Conservation (phyloP, 2,888 invertebrate species). For the Drosophila paramelanica region DNA sequence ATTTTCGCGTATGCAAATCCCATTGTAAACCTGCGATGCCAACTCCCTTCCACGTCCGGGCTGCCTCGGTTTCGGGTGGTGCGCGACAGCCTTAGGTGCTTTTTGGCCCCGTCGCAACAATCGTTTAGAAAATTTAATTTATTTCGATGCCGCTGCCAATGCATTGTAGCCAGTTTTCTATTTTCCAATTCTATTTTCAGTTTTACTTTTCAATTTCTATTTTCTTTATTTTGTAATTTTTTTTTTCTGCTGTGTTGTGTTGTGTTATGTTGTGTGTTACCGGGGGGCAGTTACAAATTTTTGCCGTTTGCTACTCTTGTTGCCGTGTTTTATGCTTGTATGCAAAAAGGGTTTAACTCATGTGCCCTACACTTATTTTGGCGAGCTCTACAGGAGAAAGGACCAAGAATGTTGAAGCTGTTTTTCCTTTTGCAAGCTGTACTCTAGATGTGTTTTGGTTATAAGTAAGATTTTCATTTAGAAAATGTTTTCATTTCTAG, state of each 20-base stretch:
- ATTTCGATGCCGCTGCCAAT: slow-evolving; percentile 62
- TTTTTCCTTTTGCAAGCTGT: slow-evolving; percentile 41
- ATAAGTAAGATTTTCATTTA: no score
- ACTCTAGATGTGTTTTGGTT: slow-evolving; percentile 5
- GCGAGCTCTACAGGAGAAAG: slow-evolving; percentile 10
- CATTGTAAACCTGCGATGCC: slow-evolving; percentile 70
- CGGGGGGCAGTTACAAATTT: slow-evolving; percentile 69
- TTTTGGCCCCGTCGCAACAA: slow-evolving; percentile 60
- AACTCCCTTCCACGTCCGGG: neutral
- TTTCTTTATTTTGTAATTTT: slow-evolving; percentile 43
- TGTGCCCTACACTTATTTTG: slow-evolving; percentile 35
- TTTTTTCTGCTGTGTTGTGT: slow-evolving; percentile 4
- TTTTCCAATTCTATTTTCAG: slow-evolving; percentile 72
- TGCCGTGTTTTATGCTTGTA: slow-evolving; percentile 61
- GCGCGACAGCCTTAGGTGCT: slow-evolving; percentile 63
- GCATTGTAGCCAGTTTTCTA: slow-evolving; percentile 68
- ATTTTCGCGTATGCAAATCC: slow-evolving; percentile 77
- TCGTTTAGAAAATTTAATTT: slow-evolving; percentile 81
- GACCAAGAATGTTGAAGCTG: neutral
- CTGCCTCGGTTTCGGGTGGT: slow-evolving; percentile 6
- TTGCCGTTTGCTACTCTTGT: slow-evolving; percentile 64
- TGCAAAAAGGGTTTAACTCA: slow-evolving; percentile 70
- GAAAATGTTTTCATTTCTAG: no score
- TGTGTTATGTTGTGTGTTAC: slow-evolving; percentile 27
- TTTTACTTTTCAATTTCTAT: slow-evolving; percentile 60